Conservation (phyloP, 2,888 invertebrate species). For the Balanococcus diminutus region DNA sequence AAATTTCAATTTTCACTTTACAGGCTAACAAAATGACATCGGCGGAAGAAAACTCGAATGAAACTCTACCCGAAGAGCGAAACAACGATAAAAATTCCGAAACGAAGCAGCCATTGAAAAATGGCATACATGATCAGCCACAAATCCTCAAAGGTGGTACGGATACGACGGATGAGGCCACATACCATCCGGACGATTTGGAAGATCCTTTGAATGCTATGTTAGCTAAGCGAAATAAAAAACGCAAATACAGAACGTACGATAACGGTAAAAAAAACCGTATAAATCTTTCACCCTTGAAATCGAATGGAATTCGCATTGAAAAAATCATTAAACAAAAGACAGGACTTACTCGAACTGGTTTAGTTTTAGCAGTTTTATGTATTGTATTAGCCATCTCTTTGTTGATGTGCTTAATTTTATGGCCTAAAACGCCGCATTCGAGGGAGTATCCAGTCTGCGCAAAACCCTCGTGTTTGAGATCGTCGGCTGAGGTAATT, state of each 20-base stretch:
- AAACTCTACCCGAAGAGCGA: slow-evolving; percentile 8
- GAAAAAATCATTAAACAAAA: slow-evolving; percentile 57
- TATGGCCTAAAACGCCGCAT: slow-evolving; percentile 63
- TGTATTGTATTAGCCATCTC: slow-evolving; percentile 63
- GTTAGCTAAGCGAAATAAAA: slow-evolving; percentile 10
- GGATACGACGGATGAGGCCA: slow-evolving; percentile 38
- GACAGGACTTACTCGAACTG: slow-evolving; percentile 58
- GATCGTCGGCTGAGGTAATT: slow-evolving; percentile 65
- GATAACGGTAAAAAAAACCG: slow-evolving; percentile 41
- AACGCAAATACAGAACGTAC: slow-evolving; percentile 52
- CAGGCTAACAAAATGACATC: slow-evolving; percentile 43
- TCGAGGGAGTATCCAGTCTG: slow-evolving; percentile 63
- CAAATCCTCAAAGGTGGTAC: slow-evolving; percentile 21
- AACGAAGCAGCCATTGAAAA: slow-evolving; percentile 48
- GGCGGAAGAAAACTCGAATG: slow-evolving; percentile 2
- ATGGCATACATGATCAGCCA: slow-evolving; percentile 36
- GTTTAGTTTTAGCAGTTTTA: slow-evolving; percentile 58
- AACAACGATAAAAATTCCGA: background rate
- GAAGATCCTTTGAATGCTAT: slow-evolving; percentile 34
- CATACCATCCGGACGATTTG: background rate
- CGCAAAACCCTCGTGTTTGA: slow-evolving; percentile 63
- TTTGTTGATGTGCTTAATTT: slow-evolving; percentile 63
- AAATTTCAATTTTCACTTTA: background rate
- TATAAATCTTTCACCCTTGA: slow-evolving; percentile 46
- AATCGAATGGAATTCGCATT: slow-evolving; percentile 48